phyloP scores from a whole-genome alignment of 2,113 vertebrate species.

The Eidolon helvum region DNA sequence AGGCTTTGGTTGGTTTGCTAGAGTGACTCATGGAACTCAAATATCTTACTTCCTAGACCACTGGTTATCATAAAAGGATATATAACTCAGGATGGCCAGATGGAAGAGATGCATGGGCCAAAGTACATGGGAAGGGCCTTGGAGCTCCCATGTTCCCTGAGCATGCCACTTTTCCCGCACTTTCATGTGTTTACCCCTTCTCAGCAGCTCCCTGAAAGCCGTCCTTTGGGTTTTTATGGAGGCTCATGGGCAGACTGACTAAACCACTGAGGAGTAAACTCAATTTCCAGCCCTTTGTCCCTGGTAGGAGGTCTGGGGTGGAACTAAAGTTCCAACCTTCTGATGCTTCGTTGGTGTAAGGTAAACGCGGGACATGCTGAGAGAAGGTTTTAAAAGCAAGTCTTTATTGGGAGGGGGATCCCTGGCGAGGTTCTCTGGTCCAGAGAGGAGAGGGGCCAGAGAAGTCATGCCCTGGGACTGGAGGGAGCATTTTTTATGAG shows the following conservation, averaged over 20 bases:
- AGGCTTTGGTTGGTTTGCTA: not conserved
- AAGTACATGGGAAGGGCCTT: not conserved
- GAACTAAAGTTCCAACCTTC: not conserved
- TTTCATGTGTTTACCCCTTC: not conserved
- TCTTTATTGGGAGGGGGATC: no score
- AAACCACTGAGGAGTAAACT: not conserved
- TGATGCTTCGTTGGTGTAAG: rapidly evolving
- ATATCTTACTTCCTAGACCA: not conserved
- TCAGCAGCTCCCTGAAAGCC: not conserved
- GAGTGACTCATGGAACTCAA: not conserved
- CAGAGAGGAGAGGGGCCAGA: no score
- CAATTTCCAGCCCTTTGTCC: not conserved
- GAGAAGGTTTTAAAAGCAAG: no score
- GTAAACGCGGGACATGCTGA: no score
- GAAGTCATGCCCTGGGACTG: no score
- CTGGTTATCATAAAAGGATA: not conserved
- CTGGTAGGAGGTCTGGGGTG: not conserved
- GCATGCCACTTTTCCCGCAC: not conserved
- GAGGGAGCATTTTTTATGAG: no score
- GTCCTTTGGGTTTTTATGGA: no score
- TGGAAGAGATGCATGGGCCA: not conserved
- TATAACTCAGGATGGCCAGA: not conserved
- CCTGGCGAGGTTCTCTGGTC: no score
- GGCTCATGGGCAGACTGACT: no score
- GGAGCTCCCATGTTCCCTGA: not conserved